Base-by-base conservation (phyloP, 2,888 invertebrate genomes). In the Apomyelois bistriatella region DNA sequence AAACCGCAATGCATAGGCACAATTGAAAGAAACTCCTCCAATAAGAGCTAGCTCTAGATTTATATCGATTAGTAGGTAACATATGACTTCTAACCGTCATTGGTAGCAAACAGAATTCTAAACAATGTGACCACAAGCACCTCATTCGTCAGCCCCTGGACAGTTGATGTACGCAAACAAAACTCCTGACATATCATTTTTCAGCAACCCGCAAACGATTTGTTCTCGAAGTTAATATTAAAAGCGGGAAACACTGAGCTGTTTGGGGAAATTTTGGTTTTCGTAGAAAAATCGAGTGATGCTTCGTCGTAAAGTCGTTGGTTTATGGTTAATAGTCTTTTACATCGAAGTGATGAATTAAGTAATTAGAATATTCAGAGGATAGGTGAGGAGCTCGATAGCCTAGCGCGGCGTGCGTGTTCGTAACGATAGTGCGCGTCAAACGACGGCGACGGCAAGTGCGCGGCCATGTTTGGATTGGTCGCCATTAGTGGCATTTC, bases 171-270 rank as follows among this genome's bases (percentile, higher is more conserved):
- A 28, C 42, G 28, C 42, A 28, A 43, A 28, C 42, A 28, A 43
- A 43, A 43, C 12, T 43, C 28, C 10, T 43, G 42, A 28, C 42
- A 43, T 43, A 43, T 43, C 42, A 43, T 43, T 43, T 43, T 43
- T 43, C 42, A 43, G 42, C 10, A 28, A 43, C 28, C 42, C 42
- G 17, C 42, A 43, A 12, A 28, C 42, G 1, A 43, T 43, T 43
- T 43, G 42, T 43, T 28, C 12, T 3, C 12, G 42, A 28, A 28
- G 28, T 28, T 28, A 28, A 43, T 43, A 43, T 43, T 43, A 28
- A 43, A 43, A 43, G 42, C 22, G 28, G 42, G 41, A 9, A 41
- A 43, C 42, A 43, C 28, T 12, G 42, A n/a, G 42, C 6, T 28
- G 28, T 28, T 12, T 10, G 12, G 42, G 42, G 9, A 10, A 28